Evolutionary conservation across 2,888 invertebrate genomes (phyloP).

Genomic region (Acholoe squamosa): DNA sequence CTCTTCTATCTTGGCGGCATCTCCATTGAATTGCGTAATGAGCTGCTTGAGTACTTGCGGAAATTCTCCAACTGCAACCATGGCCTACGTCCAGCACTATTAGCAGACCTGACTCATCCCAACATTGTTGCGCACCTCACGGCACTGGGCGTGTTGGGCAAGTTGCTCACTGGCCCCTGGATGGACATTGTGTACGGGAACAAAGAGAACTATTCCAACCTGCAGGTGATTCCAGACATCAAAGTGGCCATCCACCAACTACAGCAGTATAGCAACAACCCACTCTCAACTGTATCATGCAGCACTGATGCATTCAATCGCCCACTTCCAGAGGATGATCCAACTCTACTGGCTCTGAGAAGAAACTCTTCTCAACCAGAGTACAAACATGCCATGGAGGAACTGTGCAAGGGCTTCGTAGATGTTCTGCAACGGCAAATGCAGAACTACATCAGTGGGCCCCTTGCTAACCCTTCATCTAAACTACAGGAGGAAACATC

Average conservation of each 20-base stretch:
- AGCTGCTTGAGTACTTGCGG: too few species aligned
- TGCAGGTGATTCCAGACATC: neutral
- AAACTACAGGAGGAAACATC: neutral
- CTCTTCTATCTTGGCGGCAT: neutral
- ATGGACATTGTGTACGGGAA: neutral
- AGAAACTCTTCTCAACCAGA: neutral
- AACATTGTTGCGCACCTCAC: neutral
- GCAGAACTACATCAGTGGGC: conserved; percentile 18
- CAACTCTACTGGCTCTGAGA: neutral
- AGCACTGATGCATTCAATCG: neutral
- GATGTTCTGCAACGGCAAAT: conserved; percentile 3
- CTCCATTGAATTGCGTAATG: neutral
- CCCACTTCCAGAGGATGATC: neutral
- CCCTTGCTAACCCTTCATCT: neutral
- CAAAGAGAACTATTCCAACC: neutral
- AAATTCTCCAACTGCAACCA: too few species aligned
- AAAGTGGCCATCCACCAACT: neutral
- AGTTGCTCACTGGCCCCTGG: neutral
- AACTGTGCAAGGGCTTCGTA: neutral
- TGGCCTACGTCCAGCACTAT: too few species aligned
- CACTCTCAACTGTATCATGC: neutral
- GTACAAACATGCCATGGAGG: neutral
- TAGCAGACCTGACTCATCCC: neutral
- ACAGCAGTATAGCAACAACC: neutral
- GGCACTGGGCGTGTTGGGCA: neutral